Base-by-base conservation (phyloP, 1,140 invertebrate genomes). In the Battus philenor region DNA sequence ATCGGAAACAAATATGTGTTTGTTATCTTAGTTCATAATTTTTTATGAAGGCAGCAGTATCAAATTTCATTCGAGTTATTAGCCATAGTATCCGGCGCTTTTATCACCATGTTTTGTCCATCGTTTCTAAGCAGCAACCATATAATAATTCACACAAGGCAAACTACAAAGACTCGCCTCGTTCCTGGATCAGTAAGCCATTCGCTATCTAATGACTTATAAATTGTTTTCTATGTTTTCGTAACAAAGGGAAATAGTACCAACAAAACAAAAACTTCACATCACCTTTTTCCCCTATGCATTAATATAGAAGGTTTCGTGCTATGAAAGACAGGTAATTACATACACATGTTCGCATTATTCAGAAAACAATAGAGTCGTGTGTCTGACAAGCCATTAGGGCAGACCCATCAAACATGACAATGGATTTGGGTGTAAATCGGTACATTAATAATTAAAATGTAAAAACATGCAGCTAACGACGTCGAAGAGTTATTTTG, bases 311-410 rank as follows among this genome's bases (percentile, higher is more conserved):
- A 39, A 13, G 24, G 36, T 41, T 39, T 27, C 13, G 13, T 41
- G 12, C 11, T 7, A 41, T 27, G 24, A 41, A 41, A 41, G 48
- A 39, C 48, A 44, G 48, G 48, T 44, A 44, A 44, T 44, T 44
- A 36, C 47, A 33, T 36, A 38, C 32, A 36, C 16, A 29, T 34
- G 16, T 30, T 44, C 9, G 34, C 17, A 44, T 50, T 50, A 50
- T 22, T 29, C 27, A 38, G 47, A 57, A 69, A 75, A 80, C 76
- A 80, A 80, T 73, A 60, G 65, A 44, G 36, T 45, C 39, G 51
- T 77, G 76, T 46, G 29, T 39, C 47, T 75, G 76, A 80, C 76
- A 77, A 52, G 65, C 68, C 71, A 80, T 80, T 80, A 80, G 59
- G 56, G 48, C 26, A 24, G 30, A 49, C 36, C 58, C 53, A 71